Evolutionary conservation across 2,797 vertebrate genomes (phyloP).

Genomic region (Hippopotamyrus pictus): DNA sequence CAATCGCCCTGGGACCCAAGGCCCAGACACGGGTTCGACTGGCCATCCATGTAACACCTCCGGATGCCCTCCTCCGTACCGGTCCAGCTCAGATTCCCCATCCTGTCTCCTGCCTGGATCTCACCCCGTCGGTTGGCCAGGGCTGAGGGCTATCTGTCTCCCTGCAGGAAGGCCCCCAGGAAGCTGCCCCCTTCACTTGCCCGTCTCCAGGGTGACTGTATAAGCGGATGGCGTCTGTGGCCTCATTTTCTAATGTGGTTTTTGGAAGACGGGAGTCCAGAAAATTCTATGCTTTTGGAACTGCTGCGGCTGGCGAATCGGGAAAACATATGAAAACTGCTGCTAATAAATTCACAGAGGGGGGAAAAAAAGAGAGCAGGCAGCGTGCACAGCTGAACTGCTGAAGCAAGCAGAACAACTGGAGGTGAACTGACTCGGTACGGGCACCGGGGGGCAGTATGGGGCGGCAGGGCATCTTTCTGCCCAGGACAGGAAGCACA

Average conservation of each 20-base stretch:
- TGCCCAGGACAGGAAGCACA: slow-evolving; percentile 47
- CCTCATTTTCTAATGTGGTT: slow-evolving; percentile 65
- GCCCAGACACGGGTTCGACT: slow-evolving; percentile 40
- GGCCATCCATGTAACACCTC: neutral
- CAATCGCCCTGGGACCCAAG: slow-evolving; percentile 32
- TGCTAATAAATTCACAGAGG: slow-evolving; percentile 14
- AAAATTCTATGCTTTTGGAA: slow-evolving; percentile 54
- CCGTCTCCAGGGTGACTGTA: slow-evolving; percentile 54
- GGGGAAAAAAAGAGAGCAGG: slow-evolving; percentile 20
- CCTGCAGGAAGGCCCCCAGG: slow-evolving; percentile 49
- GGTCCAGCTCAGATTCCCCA: slow-evolving; percentile 43
- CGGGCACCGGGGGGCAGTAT: slow-evolving; percentile 64
- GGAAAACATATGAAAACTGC: slow-evolving; percentile 34
- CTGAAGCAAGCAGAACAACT: slow-evolving; percentile 41
- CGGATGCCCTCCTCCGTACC: neutral
- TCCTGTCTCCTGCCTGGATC: slow-evolving; percentile 44
- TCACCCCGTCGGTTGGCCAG: neutral
- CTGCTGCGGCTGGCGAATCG: slow-evolving; percentile 62
- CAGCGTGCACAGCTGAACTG: slow-evolving; percentile 41
- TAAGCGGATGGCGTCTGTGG: slow-evolving; percentile 61
- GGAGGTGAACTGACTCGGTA: slow-evolving; percentile 49
- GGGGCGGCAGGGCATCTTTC: slow-evolving; percentile 36
- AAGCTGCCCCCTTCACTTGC: slow-evolving; percentile 41
- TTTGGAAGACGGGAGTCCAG: slow-evolving; percentile 59
- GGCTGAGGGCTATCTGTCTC: neutral